Percentiles rank a stretch among this genome's conserved stretches.
phyloP scores from a whole-genome alignment of 2,113 vertebrate species.

The Macroglossus sobrinus region DNA sequence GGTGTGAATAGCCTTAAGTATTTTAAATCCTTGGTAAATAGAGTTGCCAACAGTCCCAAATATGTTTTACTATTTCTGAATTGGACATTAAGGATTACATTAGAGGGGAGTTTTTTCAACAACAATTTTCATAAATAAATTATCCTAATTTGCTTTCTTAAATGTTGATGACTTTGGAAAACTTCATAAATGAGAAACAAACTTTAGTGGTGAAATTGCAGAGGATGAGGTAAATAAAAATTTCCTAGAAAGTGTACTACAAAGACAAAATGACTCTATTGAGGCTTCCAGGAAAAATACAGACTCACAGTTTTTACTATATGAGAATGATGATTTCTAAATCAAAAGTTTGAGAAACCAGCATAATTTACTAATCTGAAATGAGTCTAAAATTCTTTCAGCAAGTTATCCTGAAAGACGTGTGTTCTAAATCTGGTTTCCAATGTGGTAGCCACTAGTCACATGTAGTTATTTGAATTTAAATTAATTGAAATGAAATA shows the following conservation, averaged over 20 bases:
- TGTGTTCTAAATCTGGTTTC: constrained; percentile 19
- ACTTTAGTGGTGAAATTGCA: neutral
- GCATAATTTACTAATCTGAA: neutral
- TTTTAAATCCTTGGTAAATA: constrained; percentile 59
- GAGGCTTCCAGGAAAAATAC: constrained; percentile 3
- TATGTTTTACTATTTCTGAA: constrained; percentile 48
- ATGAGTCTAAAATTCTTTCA: constrained; percentile 26
- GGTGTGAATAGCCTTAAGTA: constrained; percentile 46
- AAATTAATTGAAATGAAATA: constrained; percentile 25
- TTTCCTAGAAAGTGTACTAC: constrained; percentile 34
- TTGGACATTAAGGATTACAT: constrained; percentile 25
- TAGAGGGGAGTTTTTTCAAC: constrained; percentile 8
- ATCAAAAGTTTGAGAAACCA: constrained; percentile 18
- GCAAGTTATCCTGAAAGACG: neutral
- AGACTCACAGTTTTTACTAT: neutral
- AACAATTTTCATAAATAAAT: constrained; percentile 14
- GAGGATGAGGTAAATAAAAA: constrained; percentile 28
- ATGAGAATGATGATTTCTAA: constrained; percentile 12
- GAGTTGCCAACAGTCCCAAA: constrained; percentile 29
- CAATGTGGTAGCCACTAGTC: neutral
- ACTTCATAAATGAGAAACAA: constrained; percentile 13
- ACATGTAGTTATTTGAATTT: neutral
- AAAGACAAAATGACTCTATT: neutral
- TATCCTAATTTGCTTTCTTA: constrained; percentile 17
- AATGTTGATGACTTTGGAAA: constrained; percentile 36